Evolutionary conservation across 2,113 vertebrate genomes (phyloP).

Genomic region (Galemys pyrenaicus): DNA sequence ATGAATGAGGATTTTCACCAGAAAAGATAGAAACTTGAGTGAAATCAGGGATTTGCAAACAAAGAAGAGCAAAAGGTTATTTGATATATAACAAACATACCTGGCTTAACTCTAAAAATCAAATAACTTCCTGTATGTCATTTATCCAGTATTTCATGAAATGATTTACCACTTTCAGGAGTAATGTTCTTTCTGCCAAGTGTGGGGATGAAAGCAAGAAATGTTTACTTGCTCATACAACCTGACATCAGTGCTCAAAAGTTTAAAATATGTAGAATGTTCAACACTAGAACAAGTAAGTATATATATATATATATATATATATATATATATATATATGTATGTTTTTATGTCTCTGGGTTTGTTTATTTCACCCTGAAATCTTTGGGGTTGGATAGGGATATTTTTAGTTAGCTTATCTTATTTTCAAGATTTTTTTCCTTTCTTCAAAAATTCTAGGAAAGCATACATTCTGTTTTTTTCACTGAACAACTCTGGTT

Average conservation of each 20-base stretch:
- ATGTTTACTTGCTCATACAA: neutral
- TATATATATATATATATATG: too few species aligned
- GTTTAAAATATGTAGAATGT: neutral
- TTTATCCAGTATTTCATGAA: neutral
- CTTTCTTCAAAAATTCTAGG: neutral
- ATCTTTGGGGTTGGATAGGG: neutral
- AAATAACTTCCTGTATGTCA: neutral
- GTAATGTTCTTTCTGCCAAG: neutral
- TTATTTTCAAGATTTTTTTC: neutral
- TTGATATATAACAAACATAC: neutral
- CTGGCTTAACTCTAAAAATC: neutral
- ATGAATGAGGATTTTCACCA: neutral
- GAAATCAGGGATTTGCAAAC: neutral
- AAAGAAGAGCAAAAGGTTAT: neutral
- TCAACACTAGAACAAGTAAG: neutral
- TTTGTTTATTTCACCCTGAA: neutral
- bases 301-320: too few species aligned
- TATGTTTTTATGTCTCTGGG: neutral
- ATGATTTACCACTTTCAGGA: neutral
- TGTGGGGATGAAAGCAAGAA: neutral
- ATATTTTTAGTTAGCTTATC: neutral
- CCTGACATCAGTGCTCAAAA: neutral
- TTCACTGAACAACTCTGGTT: neutral
- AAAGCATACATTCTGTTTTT: neutral
- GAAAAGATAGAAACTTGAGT: neutral